Base-by-base conservation (phyloP, 2,113 vertebrate genomes). In the Bos indicus region DNA sequence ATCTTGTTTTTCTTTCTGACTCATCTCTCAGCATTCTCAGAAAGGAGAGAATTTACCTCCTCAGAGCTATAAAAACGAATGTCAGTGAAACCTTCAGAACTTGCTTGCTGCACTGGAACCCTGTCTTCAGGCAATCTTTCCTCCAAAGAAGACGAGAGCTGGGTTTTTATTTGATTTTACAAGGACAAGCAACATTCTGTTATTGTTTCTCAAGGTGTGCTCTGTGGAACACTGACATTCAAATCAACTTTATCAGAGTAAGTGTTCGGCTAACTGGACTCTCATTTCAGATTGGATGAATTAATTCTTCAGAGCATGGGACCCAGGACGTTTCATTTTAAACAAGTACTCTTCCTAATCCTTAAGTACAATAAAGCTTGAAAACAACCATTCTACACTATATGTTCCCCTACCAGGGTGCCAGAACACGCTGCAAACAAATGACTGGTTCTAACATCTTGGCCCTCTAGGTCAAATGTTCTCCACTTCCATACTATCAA, bases 1-100 rank as follows among this genome's bases (percentile, higher is more conserved):
- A 83, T 54, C 81, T 94, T 59, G n/a, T 93, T 82, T 74, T 94
- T 88, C 92, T 81, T 62, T 57, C 54, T 28, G 26, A 16, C 36
- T 51, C 81, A 86, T 62, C 67, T 93, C 56, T 36, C 56, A 71
- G 89, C 60, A 78, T 48, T 60, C 56, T 94, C 54, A 95, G 77
- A 88, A 95, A 94, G 62, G 81, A 80, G 62, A 93, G 82, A 94
- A 93, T 88, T 96, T 88, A 64, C 74, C 82, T 82, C 30, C 60
- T 56, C 62, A 19, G 74, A 91, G 94, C 85, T 88, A 80, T 96
- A 60, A 97, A 96, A 83, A 92, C 1, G 0, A 93, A 88, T 43
- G 94, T 78, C 91, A 89, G 16, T 46, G 23, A 93, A 71, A 46
- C 40, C 54, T 78, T 43, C 51, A 83, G 83, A 88, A 36, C 36